Evolutionary conservation across 1,140 invertebrate species (phyloP).

Genomic region (Diorhabda elongata): DNA sequence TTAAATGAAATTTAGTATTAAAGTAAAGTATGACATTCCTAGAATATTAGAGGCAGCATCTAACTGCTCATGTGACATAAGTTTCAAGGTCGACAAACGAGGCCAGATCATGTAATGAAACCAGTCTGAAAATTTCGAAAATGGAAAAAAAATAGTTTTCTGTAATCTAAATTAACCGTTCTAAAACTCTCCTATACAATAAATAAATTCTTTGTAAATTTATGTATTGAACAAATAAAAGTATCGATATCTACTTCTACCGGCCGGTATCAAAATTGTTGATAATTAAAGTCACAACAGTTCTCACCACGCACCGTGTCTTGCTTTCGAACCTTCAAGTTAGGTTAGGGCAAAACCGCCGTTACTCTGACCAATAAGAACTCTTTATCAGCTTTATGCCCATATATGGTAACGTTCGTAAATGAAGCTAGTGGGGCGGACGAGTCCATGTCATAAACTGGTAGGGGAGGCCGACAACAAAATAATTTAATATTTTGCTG

Average conservation of each 20-base stretch:
- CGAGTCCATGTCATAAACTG: slow-evolving; percentile 30
- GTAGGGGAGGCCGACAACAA: slow-evolving; percentile 31
- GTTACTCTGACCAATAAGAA: slow-evolving; percentile 56
- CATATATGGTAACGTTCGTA: slow-evolving; percentile 71
- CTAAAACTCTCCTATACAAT: no score
- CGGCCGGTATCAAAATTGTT: slow-evolving; percentile 6
- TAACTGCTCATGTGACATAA: slow-evolving; percentile 7
- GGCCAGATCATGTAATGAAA: neutral
- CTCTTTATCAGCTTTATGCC: slow-evolving; percentile 63
- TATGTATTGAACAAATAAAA: no score
- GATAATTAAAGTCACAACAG: neutral
- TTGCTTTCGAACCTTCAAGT: slow-evolving; percentile 16
- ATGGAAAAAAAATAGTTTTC: no score
- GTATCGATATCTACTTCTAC: neutral
- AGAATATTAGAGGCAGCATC: no score
- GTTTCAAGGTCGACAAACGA: slow-evolving; percentile 20
- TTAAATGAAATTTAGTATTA: no score
- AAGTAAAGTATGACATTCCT: no score
- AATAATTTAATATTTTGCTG: slow-evolving; percentile 17
- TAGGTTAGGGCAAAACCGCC: slow-evolving; percentile 23
- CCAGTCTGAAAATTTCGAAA: no score
- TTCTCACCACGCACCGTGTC: neutral
- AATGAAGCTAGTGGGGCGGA: slow-evolving; percentile 49
- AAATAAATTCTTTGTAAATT: no score
- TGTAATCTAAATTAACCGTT: no score